phyloP scores from a whole-genome alignment of 2,888 invertebrate genomes.

The Paralinhomoeus sp. region DNA sequence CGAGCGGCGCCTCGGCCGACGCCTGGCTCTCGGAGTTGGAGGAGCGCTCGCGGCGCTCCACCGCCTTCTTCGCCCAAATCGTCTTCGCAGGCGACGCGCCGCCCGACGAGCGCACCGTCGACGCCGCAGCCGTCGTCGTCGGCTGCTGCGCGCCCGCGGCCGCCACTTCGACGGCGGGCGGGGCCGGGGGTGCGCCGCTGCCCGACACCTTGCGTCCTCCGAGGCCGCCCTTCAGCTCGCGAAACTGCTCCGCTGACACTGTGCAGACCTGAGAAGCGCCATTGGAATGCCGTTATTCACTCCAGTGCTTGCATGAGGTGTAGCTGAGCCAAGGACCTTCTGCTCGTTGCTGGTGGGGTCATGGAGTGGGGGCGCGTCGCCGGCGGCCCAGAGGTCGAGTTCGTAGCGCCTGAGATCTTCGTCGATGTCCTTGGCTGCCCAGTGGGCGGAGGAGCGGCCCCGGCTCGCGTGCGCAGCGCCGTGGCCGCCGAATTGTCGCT shows the following conservation, averaged over 20 bases:
- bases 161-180: neutral
- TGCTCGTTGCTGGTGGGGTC: no score
- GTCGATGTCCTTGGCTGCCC: constrained; percentile 57
- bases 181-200: neutral
- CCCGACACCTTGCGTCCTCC: no score
- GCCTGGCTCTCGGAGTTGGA: neutral
- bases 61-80: constrained; percentile 21
- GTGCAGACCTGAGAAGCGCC: constrained; percentile 12
- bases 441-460: neutral
- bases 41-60: constrained; percentile 11
- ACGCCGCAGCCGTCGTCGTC: neutral
- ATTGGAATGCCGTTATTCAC: no score
- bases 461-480: constrained; percentile 34
- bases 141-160: neutral
- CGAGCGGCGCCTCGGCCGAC: neutral
- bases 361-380: no score
- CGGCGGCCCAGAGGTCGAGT: constrained; percentile 56
- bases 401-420: constrained; percentile 90
- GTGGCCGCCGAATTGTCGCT: constrained; percentile 60
- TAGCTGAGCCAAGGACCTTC: no score
- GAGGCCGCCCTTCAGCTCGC: constrained; percentile 7
- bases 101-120: neutral
- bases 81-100: no score
- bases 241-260: constrained; percentile 12
- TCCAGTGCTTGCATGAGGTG: no score